Conservation (phyloP, 1,140 invertebrate genomes). For the Scaptomyza pallida region DNA sequence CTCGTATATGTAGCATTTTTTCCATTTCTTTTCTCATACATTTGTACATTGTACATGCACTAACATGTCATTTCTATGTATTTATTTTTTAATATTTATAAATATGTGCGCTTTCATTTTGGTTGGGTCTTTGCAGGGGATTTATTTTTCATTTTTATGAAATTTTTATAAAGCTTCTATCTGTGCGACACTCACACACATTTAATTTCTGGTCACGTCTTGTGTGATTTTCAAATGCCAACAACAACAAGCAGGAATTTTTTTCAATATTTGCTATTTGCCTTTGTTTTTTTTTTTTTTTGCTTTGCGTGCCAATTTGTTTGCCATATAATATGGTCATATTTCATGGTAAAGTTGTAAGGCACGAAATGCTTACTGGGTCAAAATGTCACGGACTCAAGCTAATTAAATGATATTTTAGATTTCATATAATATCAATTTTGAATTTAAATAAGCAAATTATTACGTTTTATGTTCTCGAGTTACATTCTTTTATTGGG, state of each 20-base stretch:
- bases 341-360: conserved; percentile 24
- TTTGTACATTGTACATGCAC: conserved; percentile 1
- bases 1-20: conserved; percentile 3
- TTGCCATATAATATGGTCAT: conserved; percentile 29
- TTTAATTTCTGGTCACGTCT: conserved; percentile 81
- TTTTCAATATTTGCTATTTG: conserved; percentile 38
- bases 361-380: neutral
- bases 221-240: conserved; percentile 73
- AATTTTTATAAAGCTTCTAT: conserved; percentile 68
- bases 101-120: conserved; percentile 35
- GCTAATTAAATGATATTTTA: neutral
- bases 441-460: too few relatives aligned
- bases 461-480: too few relatives aligned
- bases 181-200: conserved; percentile 48
- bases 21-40: conserved; percentile 6
- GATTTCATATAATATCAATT: too few relatives aligned
- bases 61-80: conserved; percentile 32
- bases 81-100: conserved; percentile 19
- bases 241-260: conserved; percentile 15
- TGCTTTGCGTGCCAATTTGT: conserved; percentile 40
- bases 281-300: too few relatives aligned
- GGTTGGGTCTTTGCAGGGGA: conserved; percentile 53
- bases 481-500: too few relatives aligned
- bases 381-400: neutral
- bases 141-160: conserved; percentile 77